phyloP scores from a whole-genome alignment of 2,888 invertebrate species.

The Agrilus cyanescens region DNA sequence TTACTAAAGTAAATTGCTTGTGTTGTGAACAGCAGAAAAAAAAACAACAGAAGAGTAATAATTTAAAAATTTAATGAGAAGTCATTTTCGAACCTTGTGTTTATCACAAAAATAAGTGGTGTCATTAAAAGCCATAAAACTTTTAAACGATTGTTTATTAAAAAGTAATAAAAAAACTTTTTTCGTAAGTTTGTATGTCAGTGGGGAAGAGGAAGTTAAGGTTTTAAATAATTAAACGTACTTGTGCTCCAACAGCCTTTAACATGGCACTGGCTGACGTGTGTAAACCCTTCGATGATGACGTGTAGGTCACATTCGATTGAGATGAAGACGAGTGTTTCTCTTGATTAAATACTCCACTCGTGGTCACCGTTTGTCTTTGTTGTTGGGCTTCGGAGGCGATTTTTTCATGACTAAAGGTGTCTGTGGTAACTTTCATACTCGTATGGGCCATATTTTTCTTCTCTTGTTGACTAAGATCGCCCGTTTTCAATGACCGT shows the following conservation, averaged over 20 bases:
- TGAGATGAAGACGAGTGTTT: conserved; percentile 64
- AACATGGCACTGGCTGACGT: conserved; percentile 41
- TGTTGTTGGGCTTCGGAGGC: conserved; percentile 54
- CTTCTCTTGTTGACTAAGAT: conserved; percentile 73
- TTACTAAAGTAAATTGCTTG: too few relatives aligned
- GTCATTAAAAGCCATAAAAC: too few relatives aligned
- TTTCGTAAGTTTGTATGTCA: too few relatives aligned
- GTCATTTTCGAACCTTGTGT: too few relatives aligned
- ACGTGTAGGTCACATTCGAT: conserved; percentile 64
- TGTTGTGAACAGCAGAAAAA: too few relatives aligned
- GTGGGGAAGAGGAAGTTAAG: too few relatives aligned
- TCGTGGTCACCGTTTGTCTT: conserved; percentile 66
- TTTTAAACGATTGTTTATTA: too few relatives aligned
- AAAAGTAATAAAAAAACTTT: too few relatives aligned
- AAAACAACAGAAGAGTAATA: too few relatives aligned
- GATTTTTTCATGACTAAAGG: conserved; percentile 74
- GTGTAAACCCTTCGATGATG: conserved; percentile 62
- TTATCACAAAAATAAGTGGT: too few relatives aligned
- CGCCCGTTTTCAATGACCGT: conserved; percentile 70
- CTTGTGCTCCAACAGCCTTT: conserved; percentile 24
- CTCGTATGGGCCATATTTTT: conserved; percentile 75
- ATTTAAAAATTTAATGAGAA: too few relatives aligned
- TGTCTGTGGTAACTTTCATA: conserved; percentile 75
- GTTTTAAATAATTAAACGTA: too few relatives aligned
- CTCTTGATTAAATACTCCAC: conserved; percentile 63